Percentiles rank a stretch among this genome's conserved stretches.
These are phyloP conservation scores for Sthenelais limicola DNA, from an alignment of 2,888 invertebrate species.

Conservation along the genomic window DNA sequence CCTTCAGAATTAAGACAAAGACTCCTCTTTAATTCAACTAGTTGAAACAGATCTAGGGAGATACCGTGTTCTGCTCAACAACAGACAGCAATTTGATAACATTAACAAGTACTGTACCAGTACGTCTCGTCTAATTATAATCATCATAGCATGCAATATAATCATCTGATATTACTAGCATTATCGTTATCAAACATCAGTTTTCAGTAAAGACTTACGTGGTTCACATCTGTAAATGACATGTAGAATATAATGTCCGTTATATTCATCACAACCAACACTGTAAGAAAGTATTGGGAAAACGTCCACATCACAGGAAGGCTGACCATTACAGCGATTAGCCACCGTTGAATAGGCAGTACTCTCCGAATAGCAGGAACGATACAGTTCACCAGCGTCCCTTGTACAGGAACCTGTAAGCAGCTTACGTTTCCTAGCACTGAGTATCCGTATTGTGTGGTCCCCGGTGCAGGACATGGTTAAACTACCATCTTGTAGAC, in stretches of 20 bases:
- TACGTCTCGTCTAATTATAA: no score
- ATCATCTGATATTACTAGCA: no score
- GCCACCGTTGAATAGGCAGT: slow-evolving; percentile 28
- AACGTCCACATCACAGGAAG: background rate
- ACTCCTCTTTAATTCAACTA: no score
- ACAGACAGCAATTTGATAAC: no score
- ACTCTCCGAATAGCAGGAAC: slow-evolving; percentile 19
- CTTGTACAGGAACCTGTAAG: background rate
- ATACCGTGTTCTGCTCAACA: no score
- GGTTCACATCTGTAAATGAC: slow-evolving; percentile 33
- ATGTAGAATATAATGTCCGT: background rate
- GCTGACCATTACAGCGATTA: background rate
- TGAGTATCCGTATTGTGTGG: slow-evolving; percentile 10
- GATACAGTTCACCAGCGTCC: background rate
- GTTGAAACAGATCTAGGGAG: no score
- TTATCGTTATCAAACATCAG: no score
- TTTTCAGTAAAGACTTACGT: no score
- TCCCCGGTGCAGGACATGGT: background rate
- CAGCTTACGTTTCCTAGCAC: slow-evolving; percentile 11
- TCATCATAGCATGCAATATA: no score
- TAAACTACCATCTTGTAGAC: background rate
- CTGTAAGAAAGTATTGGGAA: slow-evolving; percentile 14
- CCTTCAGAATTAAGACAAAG: no score
- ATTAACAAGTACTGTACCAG: no score
- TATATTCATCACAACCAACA: background rate